phyloP scores from a whole-genome alignment of 2,888 invertebrate species.

The Cerastis rubricosa region DNA sequence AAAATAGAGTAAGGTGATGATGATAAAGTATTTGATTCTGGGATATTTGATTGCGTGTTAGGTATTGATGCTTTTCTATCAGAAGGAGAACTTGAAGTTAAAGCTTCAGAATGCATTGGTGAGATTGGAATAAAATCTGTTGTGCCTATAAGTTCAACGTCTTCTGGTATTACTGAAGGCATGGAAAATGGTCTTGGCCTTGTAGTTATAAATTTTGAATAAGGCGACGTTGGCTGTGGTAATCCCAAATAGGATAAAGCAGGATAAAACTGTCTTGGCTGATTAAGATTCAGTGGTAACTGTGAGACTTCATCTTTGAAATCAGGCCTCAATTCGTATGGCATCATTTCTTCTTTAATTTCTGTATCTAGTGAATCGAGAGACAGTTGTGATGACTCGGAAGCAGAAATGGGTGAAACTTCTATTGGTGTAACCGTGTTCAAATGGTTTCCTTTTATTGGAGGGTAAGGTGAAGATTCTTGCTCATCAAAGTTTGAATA shows the following conservation, averaged over 20 bases:
- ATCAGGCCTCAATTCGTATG: neutral
- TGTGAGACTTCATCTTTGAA: neutral
- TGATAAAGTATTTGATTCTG: neutral
- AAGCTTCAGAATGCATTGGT: neutral
- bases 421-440: neutral
- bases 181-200: neutral
- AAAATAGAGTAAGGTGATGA: neutral
- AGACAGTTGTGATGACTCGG: neutral
- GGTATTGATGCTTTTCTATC: neutral
- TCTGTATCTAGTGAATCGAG: neutral
- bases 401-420: neutral
- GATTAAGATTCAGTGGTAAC: neutral
- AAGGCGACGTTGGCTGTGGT: neutral
- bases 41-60: neutral
- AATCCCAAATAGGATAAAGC: neutral
- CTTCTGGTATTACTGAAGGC: neutral
- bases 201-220: neutral
- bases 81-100: too few species aligned
- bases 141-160: neutral
- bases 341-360: neutral
- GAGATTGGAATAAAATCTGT: neutral
- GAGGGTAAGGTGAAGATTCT: neutral
- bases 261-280: neutral
- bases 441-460: neutral
- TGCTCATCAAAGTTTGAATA: constrained; percentile 16